Percentiles rank a stretch among this genome's conserved stretches.
These are phyloP conservation scores for Phortica okadai DNA, from an alignment of 2,888 invertebrate genomes.

Conservation along the genomic window DNA sequence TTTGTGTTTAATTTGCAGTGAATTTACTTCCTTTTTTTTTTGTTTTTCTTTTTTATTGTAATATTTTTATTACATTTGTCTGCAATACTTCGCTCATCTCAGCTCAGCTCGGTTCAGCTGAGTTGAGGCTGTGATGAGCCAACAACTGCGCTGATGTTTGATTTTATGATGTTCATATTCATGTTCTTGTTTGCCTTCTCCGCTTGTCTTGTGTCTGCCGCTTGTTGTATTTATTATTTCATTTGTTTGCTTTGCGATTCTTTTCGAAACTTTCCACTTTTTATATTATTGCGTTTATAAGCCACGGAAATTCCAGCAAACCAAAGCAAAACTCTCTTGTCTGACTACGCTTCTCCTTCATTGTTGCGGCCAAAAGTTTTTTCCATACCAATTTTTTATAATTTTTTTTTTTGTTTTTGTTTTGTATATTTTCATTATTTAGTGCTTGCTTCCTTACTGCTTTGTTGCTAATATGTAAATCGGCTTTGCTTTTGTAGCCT, in stretches of 20 bases:
- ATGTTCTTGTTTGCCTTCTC: not conserved
- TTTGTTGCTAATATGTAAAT: slow-evolving; percentile 54
- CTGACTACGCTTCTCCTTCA: no score
- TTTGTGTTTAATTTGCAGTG: slow-evolving; percentile 68
- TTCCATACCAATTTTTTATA: slow-evolving; percentile 32
- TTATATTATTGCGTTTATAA: not conserved
- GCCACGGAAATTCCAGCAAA: not conserved
- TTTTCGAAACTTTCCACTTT: slow-evolving; percentile 34
- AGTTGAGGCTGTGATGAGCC: not conserved
- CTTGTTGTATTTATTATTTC: not conserved
- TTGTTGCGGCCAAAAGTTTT: not conserved
- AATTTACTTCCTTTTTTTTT: slow-evolving; percentile 44
- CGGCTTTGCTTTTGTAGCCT: slow-evolving; percentile 39
- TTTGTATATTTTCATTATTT: slow-evolving; percentile 49
- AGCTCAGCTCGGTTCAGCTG: not conserved
- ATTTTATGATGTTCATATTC: not conserved
- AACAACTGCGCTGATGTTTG: not conserved
- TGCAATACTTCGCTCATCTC: no score
- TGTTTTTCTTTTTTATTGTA: slow-evolving; percentile 19
- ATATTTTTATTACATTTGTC: slow-evolving; percentile 1
- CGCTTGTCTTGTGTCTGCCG: not conserved
- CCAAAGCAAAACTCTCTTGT: not conserved
- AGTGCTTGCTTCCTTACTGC: slow-evolving; percentile 34
- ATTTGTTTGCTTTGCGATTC: slow-evolving; percentile 41
- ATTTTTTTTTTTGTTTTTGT: slow-evolving; percentile 32